Percentiles rank a stretch among this genome's conserved stretches.
phyloP scores from a whole-genome alignment of 2,113 vertebrate genomes.

The Psittacara wagleri region DNA sequence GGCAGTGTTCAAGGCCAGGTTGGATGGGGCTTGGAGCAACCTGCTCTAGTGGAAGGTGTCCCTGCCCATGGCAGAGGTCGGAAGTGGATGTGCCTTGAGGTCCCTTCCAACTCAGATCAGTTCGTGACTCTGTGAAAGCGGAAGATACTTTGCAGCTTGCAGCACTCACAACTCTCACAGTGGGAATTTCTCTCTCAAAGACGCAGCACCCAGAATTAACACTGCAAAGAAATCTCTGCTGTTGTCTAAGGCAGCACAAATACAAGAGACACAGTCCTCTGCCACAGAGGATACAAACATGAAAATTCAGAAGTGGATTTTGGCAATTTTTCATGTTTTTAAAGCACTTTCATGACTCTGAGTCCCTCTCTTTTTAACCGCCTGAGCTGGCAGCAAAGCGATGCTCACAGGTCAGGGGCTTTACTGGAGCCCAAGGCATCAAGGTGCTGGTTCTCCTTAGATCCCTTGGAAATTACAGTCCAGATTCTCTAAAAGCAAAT shows the following conservation, averaged over 20 bases:
- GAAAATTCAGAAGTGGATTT: not conserved
- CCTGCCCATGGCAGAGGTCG: not conserved
- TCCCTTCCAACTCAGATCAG: not conserved
- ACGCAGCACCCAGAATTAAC: not conserved
- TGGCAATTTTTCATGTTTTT: not conserved
- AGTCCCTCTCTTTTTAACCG: not conserved
- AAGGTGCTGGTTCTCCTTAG: not conserved
- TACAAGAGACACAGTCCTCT: not conserved
- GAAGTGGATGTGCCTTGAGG: not conserved
- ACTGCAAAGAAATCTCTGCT: not conserved
- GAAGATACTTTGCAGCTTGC: not conserved
- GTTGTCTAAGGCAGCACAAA: not conserved
- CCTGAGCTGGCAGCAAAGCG: not conserved
- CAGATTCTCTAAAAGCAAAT: not conserved
- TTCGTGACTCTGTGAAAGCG: not conserved
- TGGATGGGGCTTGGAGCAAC: not conserved
- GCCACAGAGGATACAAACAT: not conserved
- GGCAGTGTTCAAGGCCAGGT: not conserved
- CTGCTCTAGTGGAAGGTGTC: not conserved
- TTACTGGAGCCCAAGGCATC: not conserved
- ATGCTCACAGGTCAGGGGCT: not conserved
- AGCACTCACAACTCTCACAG: fast-evolving
- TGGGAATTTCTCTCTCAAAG: not conserved
- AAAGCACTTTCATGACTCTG: not conserved
- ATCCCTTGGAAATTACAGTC: not conserved